Percentiles rank a stretch among this genome's conserved stretches.
Evolutionary conservation across 2,113 vertebrate species (phyloP).

Genomic region (Pleuronectes platessa): DNA sequence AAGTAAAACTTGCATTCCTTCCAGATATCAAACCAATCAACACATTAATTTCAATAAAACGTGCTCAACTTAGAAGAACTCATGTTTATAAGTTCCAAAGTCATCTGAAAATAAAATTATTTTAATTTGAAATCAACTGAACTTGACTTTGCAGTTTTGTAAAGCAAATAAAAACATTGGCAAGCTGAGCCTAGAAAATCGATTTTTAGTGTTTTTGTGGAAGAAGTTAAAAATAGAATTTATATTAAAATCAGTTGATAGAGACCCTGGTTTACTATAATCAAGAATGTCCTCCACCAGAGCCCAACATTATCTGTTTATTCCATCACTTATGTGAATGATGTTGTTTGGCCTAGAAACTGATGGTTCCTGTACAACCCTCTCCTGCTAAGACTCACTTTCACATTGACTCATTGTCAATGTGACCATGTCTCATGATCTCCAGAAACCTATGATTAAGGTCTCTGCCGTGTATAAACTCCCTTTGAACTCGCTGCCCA

Average conservation of each 20-base stretch:
- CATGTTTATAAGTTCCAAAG: background rate
- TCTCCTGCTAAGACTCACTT: background rate
- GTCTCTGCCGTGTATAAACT: background rate
- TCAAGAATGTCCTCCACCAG: too few relatives aligned
- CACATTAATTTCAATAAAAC: background rate
- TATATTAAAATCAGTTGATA: too few relatives aligned
- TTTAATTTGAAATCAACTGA: background rate
- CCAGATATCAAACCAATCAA: background rate
- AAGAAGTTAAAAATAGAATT: too few relatives aligned
- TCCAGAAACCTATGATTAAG: background rate
- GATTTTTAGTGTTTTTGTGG: too few relatives aligned
- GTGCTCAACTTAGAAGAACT: background rate
- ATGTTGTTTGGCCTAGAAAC: slow-evolving; percentile 9
- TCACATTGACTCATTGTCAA: background rate
- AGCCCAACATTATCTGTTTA: background rate
- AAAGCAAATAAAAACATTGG: too few relatives aligned
- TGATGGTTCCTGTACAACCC: background rate
- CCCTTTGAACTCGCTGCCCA: background rate
- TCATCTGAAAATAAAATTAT: background rate
- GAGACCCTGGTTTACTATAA: too few relatives aligned
- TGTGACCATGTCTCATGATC: slow-evolving; percentile 14
- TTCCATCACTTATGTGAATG: slow-evolving; percentile 1
- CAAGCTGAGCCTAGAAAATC: too few relatives aligned
- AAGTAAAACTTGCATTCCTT: slow-evolving; percentile 3
- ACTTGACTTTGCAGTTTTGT: too few relatives aligned